Conservation (phyloP, 2,888 invertebrate species). For the Platycnemis pennipes region DNA sequence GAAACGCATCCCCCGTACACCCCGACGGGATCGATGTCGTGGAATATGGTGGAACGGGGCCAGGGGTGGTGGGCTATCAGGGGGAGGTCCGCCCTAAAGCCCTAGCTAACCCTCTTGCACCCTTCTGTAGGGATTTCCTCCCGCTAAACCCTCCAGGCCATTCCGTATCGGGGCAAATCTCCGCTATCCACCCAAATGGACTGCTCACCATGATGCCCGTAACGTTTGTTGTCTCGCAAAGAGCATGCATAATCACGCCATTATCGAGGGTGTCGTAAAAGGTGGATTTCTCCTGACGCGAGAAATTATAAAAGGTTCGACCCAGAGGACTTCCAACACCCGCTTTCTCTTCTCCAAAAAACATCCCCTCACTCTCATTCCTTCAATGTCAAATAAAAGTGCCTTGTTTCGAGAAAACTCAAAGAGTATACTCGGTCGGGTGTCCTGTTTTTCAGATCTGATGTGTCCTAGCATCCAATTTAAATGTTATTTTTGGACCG, state of each 20-base stretch:
- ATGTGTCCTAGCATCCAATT: neutral
- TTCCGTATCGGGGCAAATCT: constrained; percentile 14
- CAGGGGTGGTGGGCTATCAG: neutral
- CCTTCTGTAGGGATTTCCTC: neutral
- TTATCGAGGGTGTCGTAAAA: constrained; percentile 28
- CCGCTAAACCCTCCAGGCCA: constrained; percentile 8
- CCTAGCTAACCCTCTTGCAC: neutral
- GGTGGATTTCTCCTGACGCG: neutral
- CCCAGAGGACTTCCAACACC: neutral
- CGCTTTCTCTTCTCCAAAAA: neutral
- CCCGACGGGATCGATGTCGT: neutral
- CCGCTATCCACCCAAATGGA: constrained; percentile 6
- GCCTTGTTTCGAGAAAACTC: neutral
- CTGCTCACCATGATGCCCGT: neutral
- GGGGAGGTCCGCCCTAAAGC: neutral
- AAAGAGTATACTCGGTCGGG: neutral
- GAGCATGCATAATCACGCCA: constrained; percentile 22
- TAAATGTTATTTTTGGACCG: neutral
- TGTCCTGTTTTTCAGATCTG: too few relatives aligned
- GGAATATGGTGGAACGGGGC: neutral
- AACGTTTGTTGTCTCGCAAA: neutral
- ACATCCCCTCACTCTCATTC: neutral
- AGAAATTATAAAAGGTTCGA: neutral
- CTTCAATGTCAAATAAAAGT: neutral
- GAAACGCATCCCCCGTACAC: neutral